Percentiles rank a stretch among this genome's conserved stretches.
Evolutionary conservation across 2,797 vertebrate genomes (phyloP).

Genomic region (Acestrorhynchus altus): DNA sequence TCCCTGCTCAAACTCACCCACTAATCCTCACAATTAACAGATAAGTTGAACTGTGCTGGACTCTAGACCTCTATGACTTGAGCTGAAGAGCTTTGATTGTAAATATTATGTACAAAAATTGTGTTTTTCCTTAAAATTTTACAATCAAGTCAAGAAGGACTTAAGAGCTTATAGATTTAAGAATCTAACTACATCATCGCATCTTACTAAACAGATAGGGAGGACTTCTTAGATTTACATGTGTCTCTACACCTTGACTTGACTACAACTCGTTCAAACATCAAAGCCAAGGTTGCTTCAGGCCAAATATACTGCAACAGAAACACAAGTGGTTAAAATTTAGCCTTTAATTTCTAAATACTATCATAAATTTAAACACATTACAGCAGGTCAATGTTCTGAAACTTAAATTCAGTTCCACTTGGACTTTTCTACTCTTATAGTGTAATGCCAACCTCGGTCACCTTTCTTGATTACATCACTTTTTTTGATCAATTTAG

Average conservation of each 20-base stretch:
- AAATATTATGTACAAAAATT: no score
- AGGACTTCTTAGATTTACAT: not conserved
- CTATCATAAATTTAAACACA: not conserved
- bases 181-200: not conserved
- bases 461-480: constrained; percentile 17
- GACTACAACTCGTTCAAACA: not conserved
- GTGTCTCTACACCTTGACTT: no score
- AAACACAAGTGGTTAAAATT: not conserved
- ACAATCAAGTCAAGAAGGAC: no score
- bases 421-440: constrained; percentile 22
- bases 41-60: no score
- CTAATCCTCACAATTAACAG: no score
- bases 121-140: no score
- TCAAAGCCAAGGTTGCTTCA: not conserved
- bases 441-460: not conserved
- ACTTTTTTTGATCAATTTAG: constrained; percentile 35
- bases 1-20: no score
- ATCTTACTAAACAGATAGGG: not conserved
- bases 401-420: not conserved
- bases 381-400: not conserved
- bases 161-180: no score
- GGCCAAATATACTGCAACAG: constrained; percentile 1
- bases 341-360: not conserved
- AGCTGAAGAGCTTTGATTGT: no score
- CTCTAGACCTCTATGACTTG: no score